Evolutionary conservation across 2,797 vertebrate species (phyloP).

Genomic region (Poecilia gillii): DNA sequence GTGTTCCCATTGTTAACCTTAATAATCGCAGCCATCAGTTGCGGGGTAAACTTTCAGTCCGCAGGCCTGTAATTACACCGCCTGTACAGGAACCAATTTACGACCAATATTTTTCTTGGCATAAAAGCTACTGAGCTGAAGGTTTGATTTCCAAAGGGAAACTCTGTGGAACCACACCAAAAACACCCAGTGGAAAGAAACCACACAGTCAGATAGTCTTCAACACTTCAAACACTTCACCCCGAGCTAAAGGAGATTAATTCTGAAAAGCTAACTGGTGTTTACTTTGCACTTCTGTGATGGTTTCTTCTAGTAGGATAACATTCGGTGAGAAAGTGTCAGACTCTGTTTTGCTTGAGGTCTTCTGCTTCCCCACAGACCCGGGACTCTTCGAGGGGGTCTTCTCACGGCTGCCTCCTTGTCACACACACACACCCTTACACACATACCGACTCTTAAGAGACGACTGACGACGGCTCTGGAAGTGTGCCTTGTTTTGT

Average conservation of each 20-base stretch:
- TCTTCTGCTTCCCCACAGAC: constrained; percentile 55
- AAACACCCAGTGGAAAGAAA: constrained; percentile 72
- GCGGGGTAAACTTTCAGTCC: constrained; percentile 55
- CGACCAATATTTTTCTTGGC: constrained; percentile 75
- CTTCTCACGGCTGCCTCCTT: constrained; percentile 36
- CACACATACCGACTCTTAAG: not conserved
- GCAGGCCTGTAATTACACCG: constrained; percentile 72
- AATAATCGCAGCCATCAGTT: constrained; percentile 70
- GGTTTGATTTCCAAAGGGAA: constrained; percentile 70
- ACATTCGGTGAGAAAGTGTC: constrained; percentile 77
- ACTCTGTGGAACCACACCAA: constrained; percentile 74
- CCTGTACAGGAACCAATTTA: constrained; percentile 73
- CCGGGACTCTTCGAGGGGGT: constrained; percentile 64
- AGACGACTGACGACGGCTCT: constrained; percentile 49
- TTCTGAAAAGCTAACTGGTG: constrained; percentile 70
- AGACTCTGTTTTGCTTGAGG: constrained; percentile 65
- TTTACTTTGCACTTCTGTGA: constrained; percentile 67
- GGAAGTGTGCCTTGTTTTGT: constrained; percentile 62
- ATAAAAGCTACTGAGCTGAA: constrained; percentile 68
- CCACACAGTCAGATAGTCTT: constrained; percentile 60
- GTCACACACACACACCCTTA: not conserved
- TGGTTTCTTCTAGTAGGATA: constrained; percentile 67
- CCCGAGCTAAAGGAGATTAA: constrained; percentile 61
- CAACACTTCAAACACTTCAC: constrained; percentile 73
- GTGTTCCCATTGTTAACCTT: constrained; percentile 70